phyloP scores from a whole-genome alignment of 2,797 vertebrate genomes.

The Ctenopoma kingsleyae region DNA sequence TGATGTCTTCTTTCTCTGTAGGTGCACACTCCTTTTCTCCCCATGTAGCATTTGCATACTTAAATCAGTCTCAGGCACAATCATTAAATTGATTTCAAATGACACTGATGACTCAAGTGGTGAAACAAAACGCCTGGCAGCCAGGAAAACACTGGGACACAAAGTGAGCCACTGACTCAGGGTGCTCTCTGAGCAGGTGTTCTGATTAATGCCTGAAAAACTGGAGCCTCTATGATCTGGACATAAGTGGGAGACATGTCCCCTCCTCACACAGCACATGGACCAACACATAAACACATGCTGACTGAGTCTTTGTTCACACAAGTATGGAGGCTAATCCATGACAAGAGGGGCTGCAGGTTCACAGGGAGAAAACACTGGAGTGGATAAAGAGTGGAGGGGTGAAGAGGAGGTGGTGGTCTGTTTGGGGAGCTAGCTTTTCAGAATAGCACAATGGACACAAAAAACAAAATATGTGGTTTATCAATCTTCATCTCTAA shows the following conservation, averaged over 20 bases:
- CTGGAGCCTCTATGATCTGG: conserved; percentile 79
- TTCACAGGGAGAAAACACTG: conserved; percentile 59
- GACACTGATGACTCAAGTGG: conserved; percentile 84
- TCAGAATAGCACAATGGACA: conserved; percentile 13
- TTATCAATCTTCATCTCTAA: conserved; percentile 12
- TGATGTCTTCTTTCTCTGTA: conserved; percentile 31
- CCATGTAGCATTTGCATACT: conserved; percentile 79
- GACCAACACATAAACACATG: conserved; percentile 66
- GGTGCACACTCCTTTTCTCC: conserved; percentile 42
- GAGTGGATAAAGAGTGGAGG: conserved; percentile 64
- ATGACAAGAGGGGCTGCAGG: conserved; percentile 69
- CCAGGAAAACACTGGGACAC: conserved; percentile 62
- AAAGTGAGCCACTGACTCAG: conserved; percentile 70
- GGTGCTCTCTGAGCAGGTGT: conserved; percentile 81
- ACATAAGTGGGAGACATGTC: conserved; percentile 76
- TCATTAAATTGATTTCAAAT: conserved; percentile 84
- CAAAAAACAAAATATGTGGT: neutral
- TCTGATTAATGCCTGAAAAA: conserved; percentile 85
- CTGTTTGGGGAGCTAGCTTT: conserved; percentile 32
- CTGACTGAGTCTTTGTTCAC: conserved; percentile 75
- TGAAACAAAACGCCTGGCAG: conserved; percentile 74
- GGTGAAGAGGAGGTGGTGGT: conserved; percentile 40
- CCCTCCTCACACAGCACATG: conserved; percentile 64
- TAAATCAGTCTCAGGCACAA: conserved; percentile 81
- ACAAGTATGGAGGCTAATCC: conserved; percentile 72